These are phyloP conservation scores for Ichneumoninae sp. DNA, from an alignment of 2,888 invertebrate species.

Conservation along the genomic window DNA sequence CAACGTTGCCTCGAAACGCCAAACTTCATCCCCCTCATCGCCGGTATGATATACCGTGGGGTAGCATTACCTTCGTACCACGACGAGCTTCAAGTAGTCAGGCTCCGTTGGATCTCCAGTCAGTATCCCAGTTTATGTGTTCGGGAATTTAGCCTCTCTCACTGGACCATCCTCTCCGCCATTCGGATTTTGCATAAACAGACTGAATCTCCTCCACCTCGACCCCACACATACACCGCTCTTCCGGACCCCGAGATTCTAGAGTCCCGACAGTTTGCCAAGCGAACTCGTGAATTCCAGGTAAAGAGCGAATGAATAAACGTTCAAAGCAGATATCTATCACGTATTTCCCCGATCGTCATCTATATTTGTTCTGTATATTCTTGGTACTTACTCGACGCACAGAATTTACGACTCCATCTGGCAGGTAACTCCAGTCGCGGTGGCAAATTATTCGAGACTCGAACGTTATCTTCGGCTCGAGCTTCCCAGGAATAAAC, in stretches of 20 bases:
- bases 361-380: neutral
- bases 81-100: constrained; percentile 9
- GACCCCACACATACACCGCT: neutral
- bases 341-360: neutral
- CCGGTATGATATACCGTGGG: constrained; percentile 7
- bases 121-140: neutral
- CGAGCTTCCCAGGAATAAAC: neutral
- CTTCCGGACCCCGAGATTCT: neutral
- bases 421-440: neutral
- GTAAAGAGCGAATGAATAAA: neutral
- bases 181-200: constrained; percentile 16
- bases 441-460: neutral
- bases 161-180: neutral
- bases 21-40: constrained; percentile 9
- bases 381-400: neutral
- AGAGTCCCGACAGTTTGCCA: neutral
- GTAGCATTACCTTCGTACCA: constrained; percentile 10
- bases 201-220: neutral
- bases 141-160: constrained; percentile 3
- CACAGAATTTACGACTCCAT: neutral
- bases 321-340: neutral
- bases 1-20: constrained; percentile 4
- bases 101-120: neutral
- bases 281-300: constrained; percentile 10
- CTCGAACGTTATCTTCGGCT: neutral